These are phyloP conservation scores for Molorchus minor DNA, from an alignment of 2,888 invertebrate genomes.

Conservation along the genomic window DNA sequence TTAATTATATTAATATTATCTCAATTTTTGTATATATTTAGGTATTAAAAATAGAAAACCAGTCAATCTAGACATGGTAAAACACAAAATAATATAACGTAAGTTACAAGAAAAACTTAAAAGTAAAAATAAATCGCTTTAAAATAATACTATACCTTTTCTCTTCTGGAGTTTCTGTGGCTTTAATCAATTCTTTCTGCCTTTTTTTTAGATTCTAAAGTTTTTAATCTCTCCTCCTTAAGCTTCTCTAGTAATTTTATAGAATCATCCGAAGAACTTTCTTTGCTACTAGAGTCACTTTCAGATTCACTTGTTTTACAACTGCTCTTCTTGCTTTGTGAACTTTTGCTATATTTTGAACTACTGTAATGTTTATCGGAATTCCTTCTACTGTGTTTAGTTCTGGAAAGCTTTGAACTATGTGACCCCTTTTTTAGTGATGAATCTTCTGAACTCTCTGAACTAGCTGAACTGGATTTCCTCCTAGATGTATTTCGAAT, in stretches of 20 bases:
- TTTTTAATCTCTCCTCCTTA: constrained; percentile 74
- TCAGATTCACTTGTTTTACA: constrained; percentile 20
- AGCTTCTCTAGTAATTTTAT: constrained; percentile 71
- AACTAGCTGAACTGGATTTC: constrained; percentile 10
- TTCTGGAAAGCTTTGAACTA: not conserved
- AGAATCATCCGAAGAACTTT: constrained; percentile 38
- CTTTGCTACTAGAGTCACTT: constrained; percentile 24
- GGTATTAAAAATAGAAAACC: too few species aligned
- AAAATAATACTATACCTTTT: constrained; percentile 66
- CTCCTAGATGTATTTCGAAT: not conserved
- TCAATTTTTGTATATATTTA: too few species aligned
- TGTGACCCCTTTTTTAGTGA: not conserved
- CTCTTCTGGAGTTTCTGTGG: constrained; percentile 94
- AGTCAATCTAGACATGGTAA: too few species aligned
- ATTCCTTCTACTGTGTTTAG: not conserved
- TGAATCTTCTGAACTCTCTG: constrained; percentile 1
- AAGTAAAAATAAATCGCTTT: not conserved
- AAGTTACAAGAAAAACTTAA: too few species aligned
- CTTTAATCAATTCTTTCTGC: constrained; percentile 81
- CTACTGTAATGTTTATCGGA: constrained; percentile 3
- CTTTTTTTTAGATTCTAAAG: constrained; percentile 72
- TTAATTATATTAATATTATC: too few species aligned
- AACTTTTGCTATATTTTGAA: constrained; percentile 9
- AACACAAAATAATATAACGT: too few species aligned
- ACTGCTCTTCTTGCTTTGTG: constrained; percentile 26